These are phyloP conservation scores for Embidobia sp. DNA, from an alignment of 2,888 invertebrate genomes.

Conservation along the genomic window DNA sequence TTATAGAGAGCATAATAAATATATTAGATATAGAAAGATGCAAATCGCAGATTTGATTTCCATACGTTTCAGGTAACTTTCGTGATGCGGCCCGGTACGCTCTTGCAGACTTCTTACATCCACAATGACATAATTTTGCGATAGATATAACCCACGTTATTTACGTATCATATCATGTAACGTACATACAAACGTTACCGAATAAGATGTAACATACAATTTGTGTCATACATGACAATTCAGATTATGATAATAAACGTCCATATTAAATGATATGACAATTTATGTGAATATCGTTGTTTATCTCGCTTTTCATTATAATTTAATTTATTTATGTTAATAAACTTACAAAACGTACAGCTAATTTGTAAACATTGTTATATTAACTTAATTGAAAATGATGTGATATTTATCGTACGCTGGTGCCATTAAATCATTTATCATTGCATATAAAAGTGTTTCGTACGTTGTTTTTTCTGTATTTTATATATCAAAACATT, in stretches of 20 bases:
- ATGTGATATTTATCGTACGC: no score
- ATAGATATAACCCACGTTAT: constrained; percentile 48
- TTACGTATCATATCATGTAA: constrained; percentile 47
- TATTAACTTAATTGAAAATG: no score
- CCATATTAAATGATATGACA: constrained; percentile 17
- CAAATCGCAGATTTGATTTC: constrained; percentile 46
- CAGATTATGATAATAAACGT: constrained; percentile 16
- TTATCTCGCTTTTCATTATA: constrained; percentile 17
- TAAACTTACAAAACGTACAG: no score
- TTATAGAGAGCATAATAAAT: not conserved
- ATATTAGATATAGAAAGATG: constrained; percentile 1
- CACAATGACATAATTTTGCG: constrained; percentile 57
- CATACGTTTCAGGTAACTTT: constrained; percentile 37
- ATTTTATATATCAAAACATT: no score
- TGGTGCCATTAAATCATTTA: no score
- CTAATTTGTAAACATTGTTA: no score
- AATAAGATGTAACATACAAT: constrained; percentile 43
- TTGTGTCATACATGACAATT: constrained; percentile 27
- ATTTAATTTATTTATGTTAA: no score
- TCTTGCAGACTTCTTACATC: constrained; percentile 64
- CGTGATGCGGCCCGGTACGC: constrained; percentile 58
- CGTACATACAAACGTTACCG: constrained; percentile 28
- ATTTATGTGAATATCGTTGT: constrained; percentile 16
- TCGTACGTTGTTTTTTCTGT: no score
- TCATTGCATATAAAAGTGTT: no score